Conservation (phyloP, 2,113 vertebrate species). For the Lepus europaeus region DNA sequence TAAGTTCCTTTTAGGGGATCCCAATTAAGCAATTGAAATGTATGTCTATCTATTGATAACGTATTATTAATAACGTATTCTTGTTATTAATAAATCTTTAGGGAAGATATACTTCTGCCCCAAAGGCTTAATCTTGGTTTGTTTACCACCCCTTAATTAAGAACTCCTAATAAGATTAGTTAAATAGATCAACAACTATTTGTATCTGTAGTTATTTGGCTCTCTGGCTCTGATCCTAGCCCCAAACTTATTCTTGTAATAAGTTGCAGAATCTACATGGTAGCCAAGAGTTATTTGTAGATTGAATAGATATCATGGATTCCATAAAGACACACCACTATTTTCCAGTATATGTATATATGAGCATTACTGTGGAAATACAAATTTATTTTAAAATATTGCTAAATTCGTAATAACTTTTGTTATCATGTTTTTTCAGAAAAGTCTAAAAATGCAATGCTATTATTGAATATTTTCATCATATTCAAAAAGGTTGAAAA, state of each 20-base stretch:
- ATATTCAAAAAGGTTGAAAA: slow-evolving; percentile 43
- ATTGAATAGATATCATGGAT: not conserved
- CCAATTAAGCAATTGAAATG: slow-evolving; percentile 7
- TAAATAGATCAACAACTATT: slow-evolving; percentile 35
- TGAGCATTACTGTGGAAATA: not conserved
- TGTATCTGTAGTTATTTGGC: not conserved
- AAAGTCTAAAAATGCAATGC: slow-evolving; percentile 43
- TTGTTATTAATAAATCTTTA: slow-evolving; percentile 44
- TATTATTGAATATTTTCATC: not conserved
- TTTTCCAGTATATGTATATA: slow-evolving; percentile 7
- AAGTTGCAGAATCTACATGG: not conserved
- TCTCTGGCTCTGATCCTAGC: not conserved
- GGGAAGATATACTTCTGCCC: not conserved
- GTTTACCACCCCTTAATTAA: slow-evolving; percentile 43
- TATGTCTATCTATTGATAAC: not conserved
- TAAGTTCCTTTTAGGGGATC: not conserved
- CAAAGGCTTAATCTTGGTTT: slow-evolving; percentile 22
- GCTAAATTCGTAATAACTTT: slow-evolving; percentile 57
- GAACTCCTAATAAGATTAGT: slow-evolving; percentile 20
- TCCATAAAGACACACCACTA: not conserved
- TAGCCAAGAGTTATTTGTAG: slow-evolving; percentile 40
- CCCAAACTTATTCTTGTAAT: not conserved
- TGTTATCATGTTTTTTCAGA: slow-evolving; percentile 44
- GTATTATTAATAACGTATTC: not conserved
- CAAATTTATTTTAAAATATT: slow-evolving; percentile 41